phyloP scores from a whole-genome alignment of 2,888 invertebrate genomes.

The Spilosoma lubricipeda region DNA sequence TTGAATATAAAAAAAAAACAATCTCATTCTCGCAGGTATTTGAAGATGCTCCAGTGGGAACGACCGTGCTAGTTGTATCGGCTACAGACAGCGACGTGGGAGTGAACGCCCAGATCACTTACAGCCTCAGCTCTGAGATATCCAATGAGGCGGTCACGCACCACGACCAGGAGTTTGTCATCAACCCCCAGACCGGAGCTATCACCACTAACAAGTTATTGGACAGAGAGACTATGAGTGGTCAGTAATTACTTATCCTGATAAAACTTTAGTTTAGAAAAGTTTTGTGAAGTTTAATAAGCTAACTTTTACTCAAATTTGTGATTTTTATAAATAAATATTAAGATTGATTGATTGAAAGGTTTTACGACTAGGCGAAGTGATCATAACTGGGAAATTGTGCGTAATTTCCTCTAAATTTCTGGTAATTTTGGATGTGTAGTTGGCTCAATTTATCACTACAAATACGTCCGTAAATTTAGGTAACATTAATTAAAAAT shows the following conservation, averaged over 20 bases:
- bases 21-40: slow-evolving; percentile 86
- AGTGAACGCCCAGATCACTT: slow-evolving; percentile 95
- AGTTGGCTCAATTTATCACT: too few relatives aligned
- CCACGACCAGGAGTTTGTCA: slow-evolving; percentile 91
- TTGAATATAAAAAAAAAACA: neutral
- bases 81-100: slow-evolving; percentile 98
- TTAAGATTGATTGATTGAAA: too few relatives aligned
- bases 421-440: too few relatives aligned
- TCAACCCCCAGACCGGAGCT: slow-evolving; percentile 97
- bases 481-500: too few relatives aligned
- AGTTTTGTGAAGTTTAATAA: too few relatives aligned
- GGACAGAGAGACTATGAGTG: slow-evolving; percentile 93
- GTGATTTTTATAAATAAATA: too few relatives aligned
- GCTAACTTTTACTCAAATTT: too few relatives aligned
- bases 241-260: slow-evolving; percentile 55
- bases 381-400: too few relatives aligned
- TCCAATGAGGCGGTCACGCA: slow-evolving; percentile 88
- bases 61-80: slow-evolving; percentile 95
- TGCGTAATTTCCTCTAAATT: too few relatives aligned
- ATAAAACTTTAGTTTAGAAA: too few relatives aligned
- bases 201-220: slow-evolving; percentile 94
- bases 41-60: slow-evolving; percentile 97
- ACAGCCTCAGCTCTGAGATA: slow-evolving; percentile 88
- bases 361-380: too few relatives aligned
- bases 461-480: too few relatives aligned